These are phyloP conservation scores for Proisotoma minuta DNA, from an alignment of 2,888 invertebrate species.

Conservation along the genomic window DNA sequence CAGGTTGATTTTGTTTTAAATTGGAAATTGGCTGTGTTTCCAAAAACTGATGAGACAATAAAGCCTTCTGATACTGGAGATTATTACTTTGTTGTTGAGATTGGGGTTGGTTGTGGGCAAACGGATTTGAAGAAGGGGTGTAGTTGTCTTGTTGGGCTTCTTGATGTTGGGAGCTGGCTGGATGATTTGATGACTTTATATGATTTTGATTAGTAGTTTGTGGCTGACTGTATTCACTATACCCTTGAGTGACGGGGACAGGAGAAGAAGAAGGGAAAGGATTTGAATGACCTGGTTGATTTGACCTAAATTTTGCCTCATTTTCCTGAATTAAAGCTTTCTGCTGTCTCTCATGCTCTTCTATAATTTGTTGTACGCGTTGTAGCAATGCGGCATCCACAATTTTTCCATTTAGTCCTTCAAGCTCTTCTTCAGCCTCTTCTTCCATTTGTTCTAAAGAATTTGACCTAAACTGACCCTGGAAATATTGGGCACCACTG, in stretches of 20 bases:
- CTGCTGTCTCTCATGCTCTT: slow-evolving; percentile 44
- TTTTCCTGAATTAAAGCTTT: slow-evolving; percentile 33
- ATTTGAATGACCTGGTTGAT: slow-evolving; percentile 1
- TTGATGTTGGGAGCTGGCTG: too few relatives aligned
- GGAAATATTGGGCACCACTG: background rate
- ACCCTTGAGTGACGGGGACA: too few relatives aligned
- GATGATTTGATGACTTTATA: too few relatives aligned
- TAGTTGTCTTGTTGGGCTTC: too few relatives aligned
- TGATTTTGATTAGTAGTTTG: background rate
- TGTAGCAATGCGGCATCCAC: slow-evolving; percentile 43
- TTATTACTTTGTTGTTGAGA: background rate
- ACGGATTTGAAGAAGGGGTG: too few relatives aligned
- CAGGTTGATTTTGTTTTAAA: background rate
- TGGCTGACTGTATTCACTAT: background rate
- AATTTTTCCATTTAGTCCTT: slow-evolving; percentile 41
- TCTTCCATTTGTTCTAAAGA: background rate
- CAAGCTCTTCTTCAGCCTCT: slow-evolving; percentile 22
- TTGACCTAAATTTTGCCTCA: background rate
- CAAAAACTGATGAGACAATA: slow-evolving; percentile 41
- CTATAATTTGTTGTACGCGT: slow-evolving; percentile 46
- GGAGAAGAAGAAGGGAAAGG: background rate
- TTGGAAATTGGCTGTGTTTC: slow-evolving; percentile 31
- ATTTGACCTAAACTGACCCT: background rate
- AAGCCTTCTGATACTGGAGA: slow-evolving; percentile 43
- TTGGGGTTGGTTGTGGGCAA: too few relatives aligned